Percentiles rank a stretch among this genome's conserved stretches.
Evolutionary conservation across 2,888 invertebrate genomes (phyloP).

Genomic region (Drosophila fulvimacula): DNA sequence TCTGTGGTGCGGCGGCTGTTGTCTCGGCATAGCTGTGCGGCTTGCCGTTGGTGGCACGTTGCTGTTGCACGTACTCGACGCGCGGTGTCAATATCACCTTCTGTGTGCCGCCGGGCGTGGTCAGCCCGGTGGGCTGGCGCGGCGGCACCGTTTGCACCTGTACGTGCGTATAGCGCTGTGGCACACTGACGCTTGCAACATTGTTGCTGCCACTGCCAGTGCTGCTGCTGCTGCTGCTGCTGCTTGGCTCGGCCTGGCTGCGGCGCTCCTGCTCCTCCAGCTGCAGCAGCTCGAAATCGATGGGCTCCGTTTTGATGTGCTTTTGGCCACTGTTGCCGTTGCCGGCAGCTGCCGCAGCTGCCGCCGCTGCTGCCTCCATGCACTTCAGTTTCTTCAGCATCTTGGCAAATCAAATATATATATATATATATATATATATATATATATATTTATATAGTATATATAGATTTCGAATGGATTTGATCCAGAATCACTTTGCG

Average conservation of each 20-base stretch:
- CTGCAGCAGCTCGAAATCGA: conserved; percentile 82
- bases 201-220: conserved; percentile 21
- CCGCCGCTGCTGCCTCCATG: conserved; percentile 70
- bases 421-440: conserved; percentile 24
- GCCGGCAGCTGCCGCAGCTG: conserved; percentile 30
- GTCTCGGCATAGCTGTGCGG: conserved; percentile 67
- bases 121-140: conserved; percentile 72
- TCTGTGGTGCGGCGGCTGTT: conserved; percentile 69
- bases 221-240: conserved; percentile 36
- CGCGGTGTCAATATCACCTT: conserved; percentile 83
- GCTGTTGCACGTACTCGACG: conserved; percentile 79
- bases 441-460: conserved; percentile 29
- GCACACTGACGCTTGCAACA: conserved; percentile 16
- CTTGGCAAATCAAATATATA: conserved; percentile 38
- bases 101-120: conserved; percentile 76
- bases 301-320: conserved; percentile 83
- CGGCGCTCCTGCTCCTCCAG: conserved; percentile 47
- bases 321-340: conserved; percentile 47
- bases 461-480: conserved; percentile 55
- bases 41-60: conserved; percentile 38
- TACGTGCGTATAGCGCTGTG: conserved; percentile 80
- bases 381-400: conserved; percentile 84
- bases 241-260: conserved; percentile 38
- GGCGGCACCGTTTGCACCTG: conserved; percentile 83
- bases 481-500: conserved; percentile 72